A percentile compares a stretch with the other conserved stretches of the same genome.
These are phyloP conservation scores for Salvelinus sp. DNA, from an alignment of 2,113 vertebrate genomes.

Conservation along the genomic window DNA sequence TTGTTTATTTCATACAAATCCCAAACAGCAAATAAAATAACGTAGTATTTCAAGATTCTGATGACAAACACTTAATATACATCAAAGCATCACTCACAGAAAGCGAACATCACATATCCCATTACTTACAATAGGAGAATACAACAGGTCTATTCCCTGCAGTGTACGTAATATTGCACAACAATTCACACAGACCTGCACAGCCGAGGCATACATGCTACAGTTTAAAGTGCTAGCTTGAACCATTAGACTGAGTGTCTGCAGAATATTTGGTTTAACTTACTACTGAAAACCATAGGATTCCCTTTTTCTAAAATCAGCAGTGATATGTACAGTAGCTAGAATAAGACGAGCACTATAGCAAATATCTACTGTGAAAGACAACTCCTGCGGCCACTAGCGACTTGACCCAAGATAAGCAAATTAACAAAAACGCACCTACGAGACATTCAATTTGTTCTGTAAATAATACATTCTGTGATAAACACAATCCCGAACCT, in stretches of 20 bases:
- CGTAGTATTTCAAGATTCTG: slow-evolving; percentile 39
- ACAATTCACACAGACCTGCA: slow-evolving; percentile 56
- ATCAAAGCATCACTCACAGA: slow-evolving; percentile 41
- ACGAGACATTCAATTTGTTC: slow-evolving; percentile 56
- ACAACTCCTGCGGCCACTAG: slow-evolving; percentile 22
- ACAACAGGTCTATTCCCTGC: slow-evolving; percentile 31
- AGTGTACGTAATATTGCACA: slow-evolving; percentile 75
- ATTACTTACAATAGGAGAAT: slow-evolving; percentile 17
- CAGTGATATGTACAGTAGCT: not conserved
- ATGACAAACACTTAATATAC: slow-evolving; percentile 1
- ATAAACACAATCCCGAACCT: slow-evolving; percentile 33
- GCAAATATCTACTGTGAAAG: slow-evolving; percentile 7
- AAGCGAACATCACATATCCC: slow-evolving; percentile 38
- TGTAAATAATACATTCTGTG: slow-evolving; percentile 57
- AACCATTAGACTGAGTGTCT: slow-evolving; percentile 41
- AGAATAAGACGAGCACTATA: not conserved
- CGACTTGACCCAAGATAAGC: not conserved
- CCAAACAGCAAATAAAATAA: slow-evolving; percentile 49
- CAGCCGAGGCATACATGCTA: slow-evolving; percentile 69
- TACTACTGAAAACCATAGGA: slow-evolving; percentile 11
- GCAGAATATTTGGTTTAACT: slow-evolving; percentile 49
- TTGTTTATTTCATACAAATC: slow-evolving; percentile 56
- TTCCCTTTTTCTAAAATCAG: not conserved
- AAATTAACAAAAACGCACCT: slow-evolving; percentile 1
- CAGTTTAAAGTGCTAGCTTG: slow-evolving; percentile 82